These are phyloP conservation scores for Podarcis lilfordi DNA, from an alignment of 2,797 vertebrate species.

Conservation along the genomic window DNA sequence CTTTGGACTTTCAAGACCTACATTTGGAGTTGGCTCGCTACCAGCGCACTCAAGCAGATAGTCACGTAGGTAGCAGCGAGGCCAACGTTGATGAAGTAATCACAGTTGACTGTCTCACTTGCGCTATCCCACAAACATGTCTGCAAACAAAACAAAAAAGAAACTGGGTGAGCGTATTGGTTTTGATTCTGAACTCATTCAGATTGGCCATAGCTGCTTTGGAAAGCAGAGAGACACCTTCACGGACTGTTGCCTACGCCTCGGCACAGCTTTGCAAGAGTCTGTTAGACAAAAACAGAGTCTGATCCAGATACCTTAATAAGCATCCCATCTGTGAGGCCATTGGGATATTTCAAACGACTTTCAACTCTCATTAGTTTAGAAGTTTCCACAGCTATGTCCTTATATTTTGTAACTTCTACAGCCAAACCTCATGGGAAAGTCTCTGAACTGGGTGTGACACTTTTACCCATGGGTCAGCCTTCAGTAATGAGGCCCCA, in stretches of 20 bases:
- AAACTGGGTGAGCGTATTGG: constrained; percentile 72
- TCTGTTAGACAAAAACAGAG: constrained; percentile 84
- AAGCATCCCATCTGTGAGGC: constrained; percentile 87
- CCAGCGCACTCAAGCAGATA: constrained; percentile 90
- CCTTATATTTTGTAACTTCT: constrained; percentile 85
- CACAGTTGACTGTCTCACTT: constrained; percentile 71
- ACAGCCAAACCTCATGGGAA: constrained; percentile 85
- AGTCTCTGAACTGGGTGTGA: constrained; percentile 77
- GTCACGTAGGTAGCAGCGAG: constrained; percentile 82
- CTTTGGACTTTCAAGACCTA: constrained; percentile 79
- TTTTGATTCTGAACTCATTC: constrained; percentile 79
- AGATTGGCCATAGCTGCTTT: constrained; percentile 86
- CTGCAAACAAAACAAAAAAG: constrained; percentile 69
- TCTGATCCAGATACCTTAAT: constrained; percentile 86
- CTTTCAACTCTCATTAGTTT: constrained; percentile 91
- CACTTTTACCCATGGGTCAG: constrained; percentile 84
- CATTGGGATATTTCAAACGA: constrained; percentile 86
- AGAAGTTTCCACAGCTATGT: constrained; percentile 76
- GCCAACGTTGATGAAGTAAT: constrained; percentile 77
- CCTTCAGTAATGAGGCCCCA: constrained; percentile 86
- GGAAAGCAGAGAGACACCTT: constrained; percentile 92
- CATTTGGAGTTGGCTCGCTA: constrained; percentile 82
- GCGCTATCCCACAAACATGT: constrained; percentile 70
- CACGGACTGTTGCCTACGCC: constrained; percentile 93
- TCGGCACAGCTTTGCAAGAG: constrained; percentile 84